Evolutionary conservation across 1,140 invertebrate species (phyloP).

Genomic region (Listronotus oregonensis): DNA sequence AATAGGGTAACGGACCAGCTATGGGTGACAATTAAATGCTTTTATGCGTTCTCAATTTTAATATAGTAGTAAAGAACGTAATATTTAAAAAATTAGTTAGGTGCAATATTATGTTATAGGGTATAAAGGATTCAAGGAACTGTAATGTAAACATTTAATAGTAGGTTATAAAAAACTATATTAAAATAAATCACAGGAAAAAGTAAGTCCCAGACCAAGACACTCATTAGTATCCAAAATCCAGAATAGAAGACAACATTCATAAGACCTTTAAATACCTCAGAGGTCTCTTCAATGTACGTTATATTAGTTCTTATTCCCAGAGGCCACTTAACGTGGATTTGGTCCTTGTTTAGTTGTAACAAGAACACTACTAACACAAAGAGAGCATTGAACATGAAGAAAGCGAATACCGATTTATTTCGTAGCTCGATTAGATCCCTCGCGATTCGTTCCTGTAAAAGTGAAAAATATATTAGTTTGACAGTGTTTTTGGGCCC

Average conservation of each 20-base stretch:
- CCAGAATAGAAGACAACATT: conserved; percentile 44
- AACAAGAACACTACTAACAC: conserved; percentile 97
- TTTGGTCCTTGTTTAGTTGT: conserved; percentile 96
- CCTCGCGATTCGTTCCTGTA: conserved; percentile 82
- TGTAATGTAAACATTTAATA: conserved; percentile 7
- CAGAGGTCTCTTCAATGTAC: conserved; percentile 85
- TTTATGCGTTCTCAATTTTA: no score
- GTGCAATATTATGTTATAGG: no score
- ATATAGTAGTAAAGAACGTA: no score
- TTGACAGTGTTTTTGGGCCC: conserved; percentile 32
- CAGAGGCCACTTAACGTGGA: conserved; percentile 93
- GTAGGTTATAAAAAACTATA: conserved; percentile 6
- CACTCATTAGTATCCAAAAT: conserved; percentile 53
- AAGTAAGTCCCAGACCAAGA: conserved; percentile 37
- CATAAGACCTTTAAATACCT: conserved; percentile 65
- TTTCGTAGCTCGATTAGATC: conserved; percentile 93
- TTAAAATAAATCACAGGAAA: conserved; percentile 27
- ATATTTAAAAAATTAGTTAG: no score
- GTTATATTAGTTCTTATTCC: conserved; percentile 94
- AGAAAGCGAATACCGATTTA: conserved; percentile 96
- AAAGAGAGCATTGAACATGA: conserved; percentile 99
- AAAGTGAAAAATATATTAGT: conserved; percentile 57
- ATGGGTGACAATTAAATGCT: no score
- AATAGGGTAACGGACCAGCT: no score
- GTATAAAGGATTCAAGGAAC: no score